These are phyloP conservation scores for Carassius carassius DNA, from an alignment of 2,113 vertebrate genomes.

Conservation along the genomic window DNA sequence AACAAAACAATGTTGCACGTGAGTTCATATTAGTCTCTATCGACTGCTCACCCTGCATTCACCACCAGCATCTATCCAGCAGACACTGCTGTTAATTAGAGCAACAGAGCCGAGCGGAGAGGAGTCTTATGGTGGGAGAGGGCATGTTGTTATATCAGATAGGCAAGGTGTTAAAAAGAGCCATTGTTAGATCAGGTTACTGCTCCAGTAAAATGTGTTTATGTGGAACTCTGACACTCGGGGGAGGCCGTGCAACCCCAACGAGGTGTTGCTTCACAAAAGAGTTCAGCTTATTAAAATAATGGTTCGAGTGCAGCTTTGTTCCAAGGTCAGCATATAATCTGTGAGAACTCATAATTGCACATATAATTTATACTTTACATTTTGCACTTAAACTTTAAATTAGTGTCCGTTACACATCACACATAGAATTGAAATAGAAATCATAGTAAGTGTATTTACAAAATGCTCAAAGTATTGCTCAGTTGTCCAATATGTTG, in stretches of 20 bases:
- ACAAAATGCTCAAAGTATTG: neutral
- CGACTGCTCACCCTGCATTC: conserved; percentile 74
- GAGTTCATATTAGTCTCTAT: conserved; percentile 71
- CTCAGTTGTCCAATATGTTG: neutral
- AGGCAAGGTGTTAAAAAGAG: conserved; percentile 54
- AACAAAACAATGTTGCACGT: conserved; percentile 63
- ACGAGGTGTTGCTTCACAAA: conserved; percentile 38
- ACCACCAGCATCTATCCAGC: conserved; percentile 70
- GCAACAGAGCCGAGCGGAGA: conserved; percentile 67
- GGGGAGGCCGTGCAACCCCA: conserved; percentile 24
- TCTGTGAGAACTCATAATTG: neutral
- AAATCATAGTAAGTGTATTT: neutral
- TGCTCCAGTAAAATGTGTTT: conserved; percentile 62
- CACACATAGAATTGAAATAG: neutral
- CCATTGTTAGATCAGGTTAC: conserved; percentile 67
- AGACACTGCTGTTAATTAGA: conserved; percentile 77
- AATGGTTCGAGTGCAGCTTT: conserved; percentile 22
- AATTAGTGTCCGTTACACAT: neutral
- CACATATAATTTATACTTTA: neutral
- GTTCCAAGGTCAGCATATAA: neutral
- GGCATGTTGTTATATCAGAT: conserved; percentile 46
- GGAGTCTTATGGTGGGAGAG: conserved; percentile 47
- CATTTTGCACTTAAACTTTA: neutral
- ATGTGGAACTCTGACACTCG: conserved; percentile 59
- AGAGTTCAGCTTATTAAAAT: conserved; percentile 32